Conservation (phyloP, 2,113 vertebrate species). For the Turdus rufiventris region DNA sequence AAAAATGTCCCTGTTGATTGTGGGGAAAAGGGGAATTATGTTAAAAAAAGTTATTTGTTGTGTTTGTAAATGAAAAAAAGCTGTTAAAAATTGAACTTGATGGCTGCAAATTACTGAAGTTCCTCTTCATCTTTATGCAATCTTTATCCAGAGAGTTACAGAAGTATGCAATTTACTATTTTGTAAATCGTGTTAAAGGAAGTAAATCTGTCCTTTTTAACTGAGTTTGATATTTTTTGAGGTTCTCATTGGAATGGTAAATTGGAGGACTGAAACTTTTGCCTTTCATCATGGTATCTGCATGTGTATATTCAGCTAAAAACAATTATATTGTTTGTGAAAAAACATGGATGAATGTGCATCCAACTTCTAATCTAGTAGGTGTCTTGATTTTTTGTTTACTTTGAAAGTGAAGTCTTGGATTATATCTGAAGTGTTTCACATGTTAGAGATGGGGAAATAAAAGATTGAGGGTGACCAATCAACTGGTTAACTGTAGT, state of each 20-base stretch:
- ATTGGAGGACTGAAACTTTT: not conserved
- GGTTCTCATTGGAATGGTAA: not conserved
- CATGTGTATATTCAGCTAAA: fast-evolving
- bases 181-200: not conserved
- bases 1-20: not conserved
- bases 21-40: not conserved
- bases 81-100: not conserved
- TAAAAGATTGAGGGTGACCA: not conserved
- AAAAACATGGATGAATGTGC: not conserved
- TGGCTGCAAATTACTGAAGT: not conserved
- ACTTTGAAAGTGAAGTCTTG: not conserved
- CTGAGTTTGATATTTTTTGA: not conserved
- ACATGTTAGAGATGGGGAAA: not conserved
- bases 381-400: not conserved
- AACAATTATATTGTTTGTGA: not conserved
- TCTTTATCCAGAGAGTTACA: not conserved
- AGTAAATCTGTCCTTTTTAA: not conserved
- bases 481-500: not conserved
- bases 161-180: not conserved
- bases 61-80: not conserved
- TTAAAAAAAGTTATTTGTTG: not conserved
- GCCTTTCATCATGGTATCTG: not conserved
- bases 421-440: not conserved
- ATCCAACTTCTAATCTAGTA: not conserved
- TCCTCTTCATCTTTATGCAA: not conserved